Conservation (phyloP, 2,888 invertebrate species). For the Brachynemurus nebulosus region DNA sequence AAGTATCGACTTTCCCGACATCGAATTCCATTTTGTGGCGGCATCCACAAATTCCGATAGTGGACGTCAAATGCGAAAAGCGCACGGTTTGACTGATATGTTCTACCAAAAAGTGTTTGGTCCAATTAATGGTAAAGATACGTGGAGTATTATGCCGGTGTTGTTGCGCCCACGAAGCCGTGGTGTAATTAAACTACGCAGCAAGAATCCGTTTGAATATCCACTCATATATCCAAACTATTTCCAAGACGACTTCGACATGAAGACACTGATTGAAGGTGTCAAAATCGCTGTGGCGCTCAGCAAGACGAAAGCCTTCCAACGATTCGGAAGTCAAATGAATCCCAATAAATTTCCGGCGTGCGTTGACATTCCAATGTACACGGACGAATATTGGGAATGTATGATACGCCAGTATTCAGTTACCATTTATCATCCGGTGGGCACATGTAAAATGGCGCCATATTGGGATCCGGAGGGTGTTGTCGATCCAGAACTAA, state of each 20-base stretch:
- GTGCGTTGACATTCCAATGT: constrained; percentile 50
- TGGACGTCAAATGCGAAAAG: constrained; percentile 65
- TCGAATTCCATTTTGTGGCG: constrained; percentile 79
- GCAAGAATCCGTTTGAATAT: constrained; percentile 72
- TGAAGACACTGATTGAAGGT: constrained; percentile 68
- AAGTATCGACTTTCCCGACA: constrained; percentile 72
- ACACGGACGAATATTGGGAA: constrained; percentile 70
- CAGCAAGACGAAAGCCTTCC: constrained; percentile 66
- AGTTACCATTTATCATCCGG: constrained; percentile 73
- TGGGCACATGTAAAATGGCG: constrained; percentile 83
- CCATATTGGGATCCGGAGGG: constrained; percentile 73
- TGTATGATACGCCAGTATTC: constrained; percentile 76
- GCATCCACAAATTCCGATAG: constrained; percentile 79
- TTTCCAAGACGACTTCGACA: constrained; percentile 60
- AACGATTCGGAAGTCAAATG: constrained; percentile 54
- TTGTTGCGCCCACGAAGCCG: constrained; percentile 69
- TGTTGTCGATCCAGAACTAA: constrained; percentile 65
- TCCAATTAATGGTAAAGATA: constrained; percentile 61
- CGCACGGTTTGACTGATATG: constrained; percentile 58
- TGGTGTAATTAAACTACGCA: constrained; percentile 68
- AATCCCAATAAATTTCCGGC: constrained; percentile 63
- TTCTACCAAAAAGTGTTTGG: constrained; percentile 64
- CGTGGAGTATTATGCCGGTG: constrained; percentile 76
- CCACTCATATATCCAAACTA: constrained; percentile 90
- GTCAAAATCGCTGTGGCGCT: constrained; percentile 70